These are phyloP conservation scores for Fissipunctia ypsillon DNA, from an alignment of 2,888 invertebrate species.

Conservation along the genomic window DNA sequence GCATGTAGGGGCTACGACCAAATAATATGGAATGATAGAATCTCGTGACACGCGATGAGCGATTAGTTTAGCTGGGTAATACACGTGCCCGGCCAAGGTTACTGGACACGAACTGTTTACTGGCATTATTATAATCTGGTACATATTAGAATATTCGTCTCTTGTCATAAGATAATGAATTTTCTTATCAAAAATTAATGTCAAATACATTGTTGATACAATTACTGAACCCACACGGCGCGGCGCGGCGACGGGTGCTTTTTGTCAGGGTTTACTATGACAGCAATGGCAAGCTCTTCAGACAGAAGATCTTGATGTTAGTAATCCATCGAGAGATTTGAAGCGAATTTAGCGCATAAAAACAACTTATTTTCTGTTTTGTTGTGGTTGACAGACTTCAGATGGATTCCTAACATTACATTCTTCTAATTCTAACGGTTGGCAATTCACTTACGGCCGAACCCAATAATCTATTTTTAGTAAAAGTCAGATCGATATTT, in stretches of 20 bases:
- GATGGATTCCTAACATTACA: not conserved
- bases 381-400: no score
- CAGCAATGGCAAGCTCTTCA: not conserved
- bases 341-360: not conserved
- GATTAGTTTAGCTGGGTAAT: not conserved
- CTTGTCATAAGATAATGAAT: not conserved
- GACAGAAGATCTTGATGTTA: not conserved
- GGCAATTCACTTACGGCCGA: not conserved
- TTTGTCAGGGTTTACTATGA: not conserved
- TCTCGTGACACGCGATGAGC: not conserved
- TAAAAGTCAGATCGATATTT: no score
- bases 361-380: slow-evolving; percentile 7
- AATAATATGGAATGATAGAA: not conserved
- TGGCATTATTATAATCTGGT: not conserved
- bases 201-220: not conserved
- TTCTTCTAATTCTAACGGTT: not conserved
- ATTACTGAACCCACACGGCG: not conserved
- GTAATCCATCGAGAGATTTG: not conserved
- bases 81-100: slow-evolving; percentile 11
- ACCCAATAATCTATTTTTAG: no score
- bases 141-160: slow-evolving; percentile 11
- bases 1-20: not conserved
- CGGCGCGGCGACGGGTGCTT: no score
- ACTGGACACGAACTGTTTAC: not conserved
- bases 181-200: slow-evolving; percentile 1